Conservation (phyloP, 2,888 invertebrate genomes). For the Caenorhabditis virilis region DNA sequence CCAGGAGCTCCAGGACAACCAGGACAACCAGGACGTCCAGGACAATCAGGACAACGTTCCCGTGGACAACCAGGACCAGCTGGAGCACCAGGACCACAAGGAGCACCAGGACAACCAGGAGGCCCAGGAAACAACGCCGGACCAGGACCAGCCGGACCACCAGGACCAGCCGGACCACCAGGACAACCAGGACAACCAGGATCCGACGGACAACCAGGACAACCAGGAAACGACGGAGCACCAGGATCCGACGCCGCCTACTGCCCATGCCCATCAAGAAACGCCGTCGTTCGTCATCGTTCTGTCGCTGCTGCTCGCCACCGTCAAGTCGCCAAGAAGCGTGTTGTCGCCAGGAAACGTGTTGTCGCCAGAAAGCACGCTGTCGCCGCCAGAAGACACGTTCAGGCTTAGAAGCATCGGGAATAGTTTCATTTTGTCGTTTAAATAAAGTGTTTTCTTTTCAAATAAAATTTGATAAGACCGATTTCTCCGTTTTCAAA, state of each 20-base stretch:
- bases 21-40: constrained; percentile 40
- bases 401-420: constrained; percentile 21
- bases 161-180: constrained; percentile 33
- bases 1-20: constrained; percentile 33
- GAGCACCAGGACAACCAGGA: constrained; percentile 34
- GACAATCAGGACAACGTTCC: constrained; percentile 23
- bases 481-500: too few relatives aligned
- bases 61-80: constrained; percentile 41
- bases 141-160: constrained; percentile 31
- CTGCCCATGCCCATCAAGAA: constrained; percentile 37
- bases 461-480: too few relatives aligned
- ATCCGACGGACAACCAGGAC: constrained; percentile 36
- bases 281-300: constrained; percentile 15
- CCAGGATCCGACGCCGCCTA: constrained; percentile 31
- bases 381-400: constrained; percentile 26
- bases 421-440: neutral
- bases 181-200: constrained; percentile 43
- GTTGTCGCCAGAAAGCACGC: constrained; percentile 28
- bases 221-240: constrained; percentile 34
- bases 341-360: constrained; percentile 29
- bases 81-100: constrained; percentile 38
- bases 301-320: constrained; percentile 23
- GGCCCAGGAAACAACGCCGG: constrained; percentile 32
- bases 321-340: constrained; percentile 29
- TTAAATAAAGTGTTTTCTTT: too few relatives aligned